Conservation (phyloP, 1,140 invertebrate species). For the Penaeus indicus region DNA sequence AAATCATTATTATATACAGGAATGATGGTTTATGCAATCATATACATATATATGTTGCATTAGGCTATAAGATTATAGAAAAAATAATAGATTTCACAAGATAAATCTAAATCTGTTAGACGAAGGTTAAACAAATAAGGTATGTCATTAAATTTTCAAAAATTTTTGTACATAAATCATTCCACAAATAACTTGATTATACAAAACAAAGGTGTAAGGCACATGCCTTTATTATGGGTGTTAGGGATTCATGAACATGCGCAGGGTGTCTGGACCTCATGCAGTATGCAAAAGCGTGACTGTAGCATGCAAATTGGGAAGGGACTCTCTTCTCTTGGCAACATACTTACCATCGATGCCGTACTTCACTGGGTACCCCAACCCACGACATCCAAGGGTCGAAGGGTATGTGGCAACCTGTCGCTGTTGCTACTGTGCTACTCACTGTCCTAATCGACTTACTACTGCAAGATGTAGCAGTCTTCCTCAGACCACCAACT, state of each 20-base stretch:
- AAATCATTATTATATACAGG: too few species aligned
- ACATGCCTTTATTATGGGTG: constrained; percentile 43
- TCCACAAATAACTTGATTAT: constrained; percentile 32
- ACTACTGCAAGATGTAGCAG: constrained; percentile 24
- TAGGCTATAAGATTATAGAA: too few species aligned
- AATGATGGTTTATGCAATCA: not conserved
- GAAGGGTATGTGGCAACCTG: constrained; percentile 32
- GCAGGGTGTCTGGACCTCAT: constrained; percentile 7
- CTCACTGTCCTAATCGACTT: constrained; percentile 43
- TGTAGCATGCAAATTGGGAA: constrained; percentile 44
- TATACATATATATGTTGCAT: constrained; percentile 22
- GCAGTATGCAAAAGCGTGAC: constrained; percentile 40
- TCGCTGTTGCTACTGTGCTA: constrained; percentile 30
- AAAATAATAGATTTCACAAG: too few species aligned
- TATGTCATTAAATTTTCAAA: constrained; percentile 41
- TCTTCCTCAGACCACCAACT: too few species aligned
- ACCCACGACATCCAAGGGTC: not conserved
- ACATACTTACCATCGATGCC: constrained; percentile 42
- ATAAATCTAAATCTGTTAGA: not conserved
- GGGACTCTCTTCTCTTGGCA: not conserved
- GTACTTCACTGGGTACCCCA: constrained; percentile 12
- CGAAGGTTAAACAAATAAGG: constrained; percentile 37
- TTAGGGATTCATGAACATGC: constrained; percentile 12
- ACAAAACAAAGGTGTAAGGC: not conserved
- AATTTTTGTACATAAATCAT: constrained; percentile 51